phyloP scores from a whole-genome alignment of 2,888 invertebrate genomes.

The Drosophila paucipuncta region DNA sequence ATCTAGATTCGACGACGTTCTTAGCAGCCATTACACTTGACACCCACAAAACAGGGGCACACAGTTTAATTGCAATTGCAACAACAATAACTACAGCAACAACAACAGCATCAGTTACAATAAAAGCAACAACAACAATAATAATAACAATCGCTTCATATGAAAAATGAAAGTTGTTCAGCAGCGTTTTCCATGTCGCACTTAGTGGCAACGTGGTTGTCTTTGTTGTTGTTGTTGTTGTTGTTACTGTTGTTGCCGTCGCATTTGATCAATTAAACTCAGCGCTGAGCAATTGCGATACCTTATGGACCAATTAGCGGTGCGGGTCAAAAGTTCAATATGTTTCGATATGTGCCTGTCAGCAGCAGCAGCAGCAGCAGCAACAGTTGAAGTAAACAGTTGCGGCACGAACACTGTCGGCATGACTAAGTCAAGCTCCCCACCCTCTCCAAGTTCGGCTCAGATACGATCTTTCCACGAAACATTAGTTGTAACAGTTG shows the following conservation, averaged over 20 bases:
- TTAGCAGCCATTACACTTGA: conserved; percentile 70
- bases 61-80: conserved; percentile 53
- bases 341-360: conserved; percentile 24
- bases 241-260: conserved; percentile 38
- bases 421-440: conserved; percentile 59
- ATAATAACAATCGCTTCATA: conserved; percentile 43
- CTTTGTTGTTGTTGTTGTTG: conserved; percentile 6
- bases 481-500: conserved; percentile 26
- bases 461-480: conserved; percentile 54
- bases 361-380: not conserved
- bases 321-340: conserved; percentile 73
- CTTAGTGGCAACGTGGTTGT: conserved; percentile 24
- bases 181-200: conserved; percentile 41
- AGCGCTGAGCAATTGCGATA: conserved; percentile 59
- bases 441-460: conserved; percentile 8
- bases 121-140: conserved; percentile 14
- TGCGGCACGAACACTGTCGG: conserved; percentile 34
- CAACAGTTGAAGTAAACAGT: not conserved
- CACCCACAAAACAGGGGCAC: conserved; percentile 67
- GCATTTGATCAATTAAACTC: conserved; percentile 75
- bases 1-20: conserved; percentile 44
- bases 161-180: conserved; percentile 77
- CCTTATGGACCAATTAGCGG: conserved; percentile 70
- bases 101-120: conserved; percentile 20
- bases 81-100: conserved; percentile 7